Base-by-base conservation (phyloP, 2,888 invertebrate genomes). In the Marronus borbonicus region DNA sequence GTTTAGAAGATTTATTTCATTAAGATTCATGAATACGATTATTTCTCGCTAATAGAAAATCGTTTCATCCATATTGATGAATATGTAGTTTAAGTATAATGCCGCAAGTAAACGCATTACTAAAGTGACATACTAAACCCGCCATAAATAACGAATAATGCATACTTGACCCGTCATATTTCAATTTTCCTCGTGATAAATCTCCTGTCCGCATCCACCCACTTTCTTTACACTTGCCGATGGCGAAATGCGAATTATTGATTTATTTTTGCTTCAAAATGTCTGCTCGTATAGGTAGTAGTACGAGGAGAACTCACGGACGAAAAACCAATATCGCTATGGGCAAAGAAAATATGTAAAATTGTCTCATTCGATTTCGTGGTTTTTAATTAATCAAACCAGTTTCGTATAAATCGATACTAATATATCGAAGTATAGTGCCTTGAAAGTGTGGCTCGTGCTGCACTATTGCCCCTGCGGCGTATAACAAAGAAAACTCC, bases 401-500 rank as follows among this genome's bases (percentile, higher is more conserved):
- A 72, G 72, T 72, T 72, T 39, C 17, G 58, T 60, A 39, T 50
- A 72, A 72, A 72, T 72, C 72, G 58, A 58, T 39, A 52, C 31
- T 7, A 2, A 36, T 36, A 36, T 36, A 17, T 14, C n/a, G 72
- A 36, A 65, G 64, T 50, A 31, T 39, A 50, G 64, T 44, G 24
- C 55, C 39, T 50, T 44, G 20, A 64, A 58, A 64, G 65, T 55
- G 76, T 81, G 83, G 83, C 85, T 84, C 85, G 85, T 86, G 85
- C 84, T 80, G 78, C 78, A 79, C 80, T 49, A 62, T 81, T 83
- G 81, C 81, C 83, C 78, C 79, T 74, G 72, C 83, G 80, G 84
- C 78, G 83, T 80, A 81, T 81, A 80, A 84, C 83, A 85, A 85
- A 85, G 83, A 80, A 78, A 78, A 77, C 81, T 72, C 79, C 80